Conservation (phyloP, 2,888 invertebrate species). For the Proisotoma minuta region DNA sequence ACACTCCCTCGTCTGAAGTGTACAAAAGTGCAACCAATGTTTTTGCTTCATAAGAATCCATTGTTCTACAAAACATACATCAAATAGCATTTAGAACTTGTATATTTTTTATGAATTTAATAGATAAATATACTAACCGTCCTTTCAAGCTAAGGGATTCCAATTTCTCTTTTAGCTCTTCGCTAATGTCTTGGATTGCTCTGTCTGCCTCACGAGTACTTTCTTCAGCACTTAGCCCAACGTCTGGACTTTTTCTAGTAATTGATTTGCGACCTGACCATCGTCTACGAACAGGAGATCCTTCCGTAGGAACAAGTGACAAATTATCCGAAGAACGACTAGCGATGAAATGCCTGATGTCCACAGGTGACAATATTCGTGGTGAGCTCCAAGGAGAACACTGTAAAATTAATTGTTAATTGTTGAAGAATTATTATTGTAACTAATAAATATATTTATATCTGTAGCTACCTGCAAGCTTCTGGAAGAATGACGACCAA, state of each 20-base stretch:
- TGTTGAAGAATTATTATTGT: neutral
- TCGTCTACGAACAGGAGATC: conserved; percentile 51
- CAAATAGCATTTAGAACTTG: neutral
- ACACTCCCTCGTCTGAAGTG: conserved; percentile 53
- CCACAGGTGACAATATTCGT: conserved; percentile 53
- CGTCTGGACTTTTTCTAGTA: conserved; percentile 44
- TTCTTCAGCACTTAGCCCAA: conserved; percentile 30
- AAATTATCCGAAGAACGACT: conserved; percentile 54
- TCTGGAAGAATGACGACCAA: conserved; percentile 32
- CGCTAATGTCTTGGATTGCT: conserved; percentile 49
- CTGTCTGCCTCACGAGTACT: conserved; percentile 47
- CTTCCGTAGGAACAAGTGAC: conserved; percentile 48
- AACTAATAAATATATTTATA: neutral
- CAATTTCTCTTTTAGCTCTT: conserved; percentile 49
- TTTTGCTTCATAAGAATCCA: conserved; percentile 53
- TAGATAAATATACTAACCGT: conserved; percentile 41
- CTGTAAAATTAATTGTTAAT: conserved; percentile 48
- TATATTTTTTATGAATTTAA: neutral
- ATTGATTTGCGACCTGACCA: conserved; percentile 51
- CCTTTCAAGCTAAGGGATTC: conserved; percentile 49
- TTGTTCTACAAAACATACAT: conserved; percentile 48
- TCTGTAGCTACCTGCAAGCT: conserved; percentile 39
- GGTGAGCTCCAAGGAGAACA: conserved; percentile 56
- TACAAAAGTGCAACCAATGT: conserved; percentile 53
- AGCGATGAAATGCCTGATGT: conserved; percentile 52